Conservation (phyloP, 1,140 invertebrate genomes). For the Drosophila burlai region DNA sequence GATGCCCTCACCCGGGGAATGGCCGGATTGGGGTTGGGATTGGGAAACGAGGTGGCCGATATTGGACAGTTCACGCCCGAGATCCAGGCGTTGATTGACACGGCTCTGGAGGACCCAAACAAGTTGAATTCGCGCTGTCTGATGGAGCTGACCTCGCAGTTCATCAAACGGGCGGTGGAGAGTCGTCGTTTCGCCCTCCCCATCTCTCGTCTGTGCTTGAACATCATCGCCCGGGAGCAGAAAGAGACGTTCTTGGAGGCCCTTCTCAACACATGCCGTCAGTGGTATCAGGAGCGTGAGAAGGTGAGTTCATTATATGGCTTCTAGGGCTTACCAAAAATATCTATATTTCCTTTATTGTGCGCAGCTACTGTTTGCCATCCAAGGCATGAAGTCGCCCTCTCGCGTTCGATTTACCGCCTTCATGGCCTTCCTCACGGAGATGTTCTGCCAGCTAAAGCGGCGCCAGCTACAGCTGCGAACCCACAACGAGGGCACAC, state of each 20-base stretch:
- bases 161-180: conserved; percentile 92
- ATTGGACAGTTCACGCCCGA: conserved; percentile 90
- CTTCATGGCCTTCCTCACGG: conserved; percentile 94
- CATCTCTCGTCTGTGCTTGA: conserved; percentile 92
- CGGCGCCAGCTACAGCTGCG: conserved; percentile 90
- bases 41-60: conserved; percentile 89
- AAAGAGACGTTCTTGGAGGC: conserved; percentile 95
- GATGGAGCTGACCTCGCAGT: conserved; percentile 93
- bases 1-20: conserved; percentile 89
- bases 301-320: conserved; percentile 83
- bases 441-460: conserved; percentile 94
- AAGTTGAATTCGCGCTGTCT: conserved; percentile 90
- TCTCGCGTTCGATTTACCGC: conserved; percentile 90
- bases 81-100: conserved; percentile 90
- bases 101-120: conserved; percentile 92
- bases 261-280: conserved; percentile 94
- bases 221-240: conserved; percentile 94
- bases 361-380: conserved; percentile 73
- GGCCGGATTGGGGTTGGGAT: conserved; percentile 87
- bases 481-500: conserved; percentile 89
- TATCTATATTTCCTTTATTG: neutral
- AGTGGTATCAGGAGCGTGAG: conserved; percentile 94
- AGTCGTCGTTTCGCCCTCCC: conserved; percentile 91
- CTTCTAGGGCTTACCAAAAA: neutral
- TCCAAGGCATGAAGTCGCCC: conserved; percentile 83